Evolutionary conservation across 1,140 invertebrate genomes (phyloP).

Genomic region (Macrobrachium rosenbergii): DNA sequence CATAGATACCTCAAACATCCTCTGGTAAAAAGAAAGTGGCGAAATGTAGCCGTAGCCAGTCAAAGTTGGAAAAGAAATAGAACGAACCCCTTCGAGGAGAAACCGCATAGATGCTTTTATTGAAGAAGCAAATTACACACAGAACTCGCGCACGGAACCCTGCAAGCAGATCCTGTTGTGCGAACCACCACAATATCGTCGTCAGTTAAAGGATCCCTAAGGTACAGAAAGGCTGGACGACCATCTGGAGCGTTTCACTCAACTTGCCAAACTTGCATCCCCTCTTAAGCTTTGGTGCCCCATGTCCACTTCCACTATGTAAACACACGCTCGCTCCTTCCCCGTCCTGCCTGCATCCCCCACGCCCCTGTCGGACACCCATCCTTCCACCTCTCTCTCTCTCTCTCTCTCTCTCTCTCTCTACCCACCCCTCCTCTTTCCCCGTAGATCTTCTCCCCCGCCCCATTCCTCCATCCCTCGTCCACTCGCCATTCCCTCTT

Average conservation of each 20-base stretch:
- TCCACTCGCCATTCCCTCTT: not conserved
- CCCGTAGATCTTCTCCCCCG: not conserved
- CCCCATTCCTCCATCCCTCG: not conserved
- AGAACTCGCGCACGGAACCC: too few relatives aligned
- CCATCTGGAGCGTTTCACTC: conserved; percentile 49
- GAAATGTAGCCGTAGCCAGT: too few relatives aligned
- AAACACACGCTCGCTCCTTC: conserved; percentile 19
- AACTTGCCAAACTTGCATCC: conserved; percentile 53
- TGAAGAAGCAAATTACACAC: too few relatives aligned
- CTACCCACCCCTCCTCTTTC: not conserved
- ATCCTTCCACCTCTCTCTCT: not conserved
- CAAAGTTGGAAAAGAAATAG: too few relatives aligned
- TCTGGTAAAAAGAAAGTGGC: too few relatives aligned
- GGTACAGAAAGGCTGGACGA: conserved; percentile 38
- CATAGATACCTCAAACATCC: too few relatives aligned
- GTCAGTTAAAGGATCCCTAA: conserved; percentile 9
- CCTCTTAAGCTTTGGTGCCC: conserved; percentile 50
- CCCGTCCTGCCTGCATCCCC: not conserved
- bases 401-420: conserved; percentile 36
- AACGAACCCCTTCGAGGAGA: too few relatives aligned
- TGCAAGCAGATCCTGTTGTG: not conserved
- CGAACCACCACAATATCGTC: conserved; percentile 17
- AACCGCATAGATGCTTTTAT: too few relatives aligned
- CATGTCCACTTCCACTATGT: conserved; percentile 56
- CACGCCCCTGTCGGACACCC: not conserved